Evolutionary conservation across 2,888 invertebrate genomes (phyloP).

Genomic region (Trypoxylon attenuatum): DNA sequence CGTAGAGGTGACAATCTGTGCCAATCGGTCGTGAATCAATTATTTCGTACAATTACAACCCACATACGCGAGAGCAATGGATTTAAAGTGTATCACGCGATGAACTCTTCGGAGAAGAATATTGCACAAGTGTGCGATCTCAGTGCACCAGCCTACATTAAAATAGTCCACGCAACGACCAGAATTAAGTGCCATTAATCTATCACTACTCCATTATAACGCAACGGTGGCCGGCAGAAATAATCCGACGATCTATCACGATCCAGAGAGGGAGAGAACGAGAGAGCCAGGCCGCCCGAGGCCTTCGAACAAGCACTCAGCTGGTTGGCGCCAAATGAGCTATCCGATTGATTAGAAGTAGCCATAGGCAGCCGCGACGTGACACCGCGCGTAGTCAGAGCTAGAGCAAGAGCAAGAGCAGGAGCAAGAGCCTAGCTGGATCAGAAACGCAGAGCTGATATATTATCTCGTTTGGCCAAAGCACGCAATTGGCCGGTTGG

Average conservation of each 20-base stretch:
- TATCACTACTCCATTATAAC: no score
- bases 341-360: neutral
- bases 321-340: neutral
- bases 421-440: neutral
- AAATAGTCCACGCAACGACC: no score
- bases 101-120: no score
- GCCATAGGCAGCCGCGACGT: neutral
- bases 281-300: no score
- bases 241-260: neutral
- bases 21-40: no score
- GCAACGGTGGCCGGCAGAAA: neutral
- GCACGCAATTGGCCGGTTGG: conserved; percentile 41
- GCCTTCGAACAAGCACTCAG: neutral
- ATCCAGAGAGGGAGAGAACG: neutral
- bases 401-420: neutral
- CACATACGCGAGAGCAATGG: no score
- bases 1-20: no score
- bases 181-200: no score
- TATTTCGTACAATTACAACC: no score
- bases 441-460: conserved; percentile 37
- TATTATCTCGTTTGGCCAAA: conserved; percentile 30
- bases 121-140: no score
- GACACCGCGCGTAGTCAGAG: neutral
- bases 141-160: no score
- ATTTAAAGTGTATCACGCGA: no score